Conservation (phyloP, 2,888 invertebrate species). For the Cataglyphis livida region DNA sequence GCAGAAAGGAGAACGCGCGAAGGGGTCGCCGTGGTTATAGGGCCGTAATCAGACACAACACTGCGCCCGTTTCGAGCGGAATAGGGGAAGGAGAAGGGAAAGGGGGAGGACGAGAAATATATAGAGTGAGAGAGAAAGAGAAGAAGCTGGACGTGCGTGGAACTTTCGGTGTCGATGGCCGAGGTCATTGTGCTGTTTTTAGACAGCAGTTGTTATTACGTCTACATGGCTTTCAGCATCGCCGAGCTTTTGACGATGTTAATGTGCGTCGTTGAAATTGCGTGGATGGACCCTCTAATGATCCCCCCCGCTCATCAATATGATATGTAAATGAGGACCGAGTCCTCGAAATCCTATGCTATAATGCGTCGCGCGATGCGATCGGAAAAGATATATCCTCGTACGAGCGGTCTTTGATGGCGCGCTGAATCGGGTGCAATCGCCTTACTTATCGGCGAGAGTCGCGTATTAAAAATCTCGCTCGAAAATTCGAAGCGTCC, state of each 20-base stretch:
- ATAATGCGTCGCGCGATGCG: conserved; percentile 42
- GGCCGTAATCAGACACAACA: conserved; percentile 67
- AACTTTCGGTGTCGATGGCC: conserved; percentile 60
- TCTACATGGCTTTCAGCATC: conserved; percentile 35
- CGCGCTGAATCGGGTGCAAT: conserved; percentile 3
- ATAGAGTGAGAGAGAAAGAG: neutral
- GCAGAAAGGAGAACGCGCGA: conserved; percentile 50
- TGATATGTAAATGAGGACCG: conserved; percentile 41
- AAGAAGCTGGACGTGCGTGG: neutral
- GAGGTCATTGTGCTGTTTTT: conserved; percentile 59
- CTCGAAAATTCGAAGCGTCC: conserved; percentile 17
- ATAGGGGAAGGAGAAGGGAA: conserved; percentile 8
- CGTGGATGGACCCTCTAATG: conserved; percentile 13
- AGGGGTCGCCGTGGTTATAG: conserved; percentile 56
- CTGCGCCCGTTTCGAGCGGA: conserved; percentile 37
- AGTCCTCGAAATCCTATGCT: neutral
- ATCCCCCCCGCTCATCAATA: conserved; percentile 30
- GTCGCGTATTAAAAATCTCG: conserved; percentile 33
- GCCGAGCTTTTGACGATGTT: neutral
- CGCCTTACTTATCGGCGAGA: conserved; percentile 20
- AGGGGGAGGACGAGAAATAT: neutral
- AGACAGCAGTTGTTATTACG: conserved; percentile 48
- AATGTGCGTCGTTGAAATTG: neutral
- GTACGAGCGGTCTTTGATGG: conserved; percentile 29
- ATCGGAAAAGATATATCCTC: conserved; percentile 40